Conservation (phyloP, 2,113 vertebrate genomes). For the Platysteira castanea region DNA sequence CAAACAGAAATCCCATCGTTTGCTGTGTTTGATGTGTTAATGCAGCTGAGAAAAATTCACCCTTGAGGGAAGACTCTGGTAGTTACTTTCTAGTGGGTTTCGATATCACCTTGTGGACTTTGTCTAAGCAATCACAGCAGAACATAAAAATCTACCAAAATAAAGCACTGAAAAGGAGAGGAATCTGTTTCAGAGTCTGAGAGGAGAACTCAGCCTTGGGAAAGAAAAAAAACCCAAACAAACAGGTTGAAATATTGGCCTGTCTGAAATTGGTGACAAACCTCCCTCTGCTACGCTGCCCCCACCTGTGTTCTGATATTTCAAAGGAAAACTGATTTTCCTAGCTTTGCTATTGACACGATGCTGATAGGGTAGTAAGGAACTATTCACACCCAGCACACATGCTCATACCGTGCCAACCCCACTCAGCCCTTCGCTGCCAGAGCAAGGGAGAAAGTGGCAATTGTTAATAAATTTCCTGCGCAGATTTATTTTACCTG, state of each 20-base stretch:
- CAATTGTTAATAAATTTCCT: conserved; percentile 37
- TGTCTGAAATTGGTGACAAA: conserved; percentile 2
- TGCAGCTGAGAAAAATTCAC: not conserved
- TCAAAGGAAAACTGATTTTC: conserved; percentile 39
- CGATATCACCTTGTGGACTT: not conserved
- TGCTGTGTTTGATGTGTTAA: not conserved
- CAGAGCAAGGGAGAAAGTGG: not conserved
- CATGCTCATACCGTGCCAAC: not conserved
- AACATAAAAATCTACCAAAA: not conserved
- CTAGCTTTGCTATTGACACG: not conserved
- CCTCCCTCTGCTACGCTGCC: not conserved
- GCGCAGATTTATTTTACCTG: conserved; percentile 34
- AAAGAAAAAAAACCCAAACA: not conserved
- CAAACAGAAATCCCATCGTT: not conserved
- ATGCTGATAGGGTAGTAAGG: conserved; percentile 10
- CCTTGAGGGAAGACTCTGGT: not conserved
- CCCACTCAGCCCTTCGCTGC: not conserved
- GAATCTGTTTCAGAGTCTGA: not conserved
- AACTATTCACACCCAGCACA: not conserved
- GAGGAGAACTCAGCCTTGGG: not conserved
- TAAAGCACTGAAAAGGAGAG: not conserved
- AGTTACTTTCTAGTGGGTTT: not conserved
- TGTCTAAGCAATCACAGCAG: not conserved
- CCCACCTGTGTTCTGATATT: not conserved
- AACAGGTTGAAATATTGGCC: not conserved